Base-by-base conservation (phyloP, 2,797 vertebrate species). In the Poecilia wingei region DNA sequence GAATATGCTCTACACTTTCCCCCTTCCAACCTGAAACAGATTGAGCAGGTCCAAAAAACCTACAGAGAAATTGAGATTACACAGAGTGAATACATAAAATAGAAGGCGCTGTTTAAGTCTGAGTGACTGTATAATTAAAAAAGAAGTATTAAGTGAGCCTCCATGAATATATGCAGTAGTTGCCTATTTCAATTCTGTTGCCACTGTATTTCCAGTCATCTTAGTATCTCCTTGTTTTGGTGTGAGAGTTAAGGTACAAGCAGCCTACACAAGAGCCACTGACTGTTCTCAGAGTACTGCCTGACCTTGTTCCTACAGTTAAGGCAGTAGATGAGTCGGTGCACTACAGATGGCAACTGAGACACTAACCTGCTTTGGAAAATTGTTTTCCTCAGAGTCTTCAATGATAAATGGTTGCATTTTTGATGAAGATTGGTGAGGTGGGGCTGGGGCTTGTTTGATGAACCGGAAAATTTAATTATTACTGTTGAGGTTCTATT, bases 401-500 rank as follows among this genome's bases (percentile, higher is more conserved):
- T 89, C 94, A 86, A 91, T 97, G 97, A 98, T 95, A 96, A 97
- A 98, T 94, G 95, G 91, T 93, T 13, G 43, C 89, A 94, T 93
- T 94, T 96, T 96, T 96, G 96, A 97, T 96, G 95, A 95, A 97
- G 96, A 96, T 92, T 86, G 92, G 93, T 95, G 94, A 97, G 97
- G 95, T 96, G 96, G 95, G 95, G 94, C 95, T 90, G 88, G 90
- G 77, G 81, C 74, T 80, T 95, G 95, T 97, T 96, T 97, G 96
- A 97, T 97, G 97, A 97, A 97, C 95, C 96, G 96, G 96, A 97
- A 97, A 96, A 97, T 97, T 92, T 97, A 98, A 98, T 97, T 95
- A 98, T 97, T 97, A 95, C 96, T 96, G 96, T 96, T 96, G 94
- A 96, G 94, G 86, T 95, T 95, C 94, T 95, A 97, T 97, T 95